Evolutionary conservation across 2,888 invertebrate genomes (phyloP), one percentile per base, ranked within the genome.

Genomic region (Philereme vetulata): DNA sequence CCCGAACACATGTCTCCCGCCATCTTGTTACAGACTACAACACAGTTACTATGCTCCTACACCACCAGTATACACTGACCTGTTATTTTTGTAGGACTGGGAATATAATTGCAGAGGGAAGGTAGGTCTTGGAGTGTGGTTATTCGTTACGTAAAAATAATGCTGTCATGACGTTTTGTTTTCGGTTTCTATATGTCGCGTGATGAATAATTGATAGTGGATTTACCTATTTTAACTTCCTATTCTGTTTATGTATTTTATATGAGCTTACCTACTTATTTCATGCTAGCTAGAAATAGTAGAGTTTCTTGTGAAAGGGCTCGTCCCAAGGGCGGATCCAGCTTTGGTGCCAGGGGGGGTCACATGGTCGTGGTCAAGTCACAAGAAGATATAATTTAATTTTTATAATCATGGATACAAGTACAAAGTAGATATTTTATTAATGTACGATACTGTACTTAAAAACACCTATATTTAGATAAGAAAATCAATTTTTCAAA

Each of bases 1-100:
- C 72, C 71, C 79, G 77, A 84, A 84, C 88, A 84, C 88, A 85
- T 87, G 87, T 80, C 77, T 72, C 74, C 76, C 74, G 86, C 87
- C 87, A 87, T 88, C 83, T 84, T 85, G 78, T 75, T 21, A 65
- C 59, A 58, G 2, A 21, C 21, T 21, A 21, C 21, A 21, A 21
- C 21, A 21, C 21, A 21, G 21, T 21, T 21, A 21, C 21, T 21
- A 21, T 21, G 21, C 1, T 21, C 2, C 2, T 21, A 21, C 21
- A 21, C 70, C 67, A 52, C 88, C 84, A 87, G 62, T 71, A 62
- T 80, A 81, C 71, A 61, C 62, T 81, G 88, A 84, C 77, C 81
- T 70, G 66, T 76, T 32, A 36, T 32, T 44, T 51, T 33, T 7
- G 32, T 50, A 35, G 10, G 35, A 46, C 11, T 36, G n/a, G 5